Percentiles rank a stretch among this genome's conserved stretches.
phyloP scores from a whole-genome alignment of 2,113 vertebrate genomes.

The Porphyrio hochstetteri region DNA sequence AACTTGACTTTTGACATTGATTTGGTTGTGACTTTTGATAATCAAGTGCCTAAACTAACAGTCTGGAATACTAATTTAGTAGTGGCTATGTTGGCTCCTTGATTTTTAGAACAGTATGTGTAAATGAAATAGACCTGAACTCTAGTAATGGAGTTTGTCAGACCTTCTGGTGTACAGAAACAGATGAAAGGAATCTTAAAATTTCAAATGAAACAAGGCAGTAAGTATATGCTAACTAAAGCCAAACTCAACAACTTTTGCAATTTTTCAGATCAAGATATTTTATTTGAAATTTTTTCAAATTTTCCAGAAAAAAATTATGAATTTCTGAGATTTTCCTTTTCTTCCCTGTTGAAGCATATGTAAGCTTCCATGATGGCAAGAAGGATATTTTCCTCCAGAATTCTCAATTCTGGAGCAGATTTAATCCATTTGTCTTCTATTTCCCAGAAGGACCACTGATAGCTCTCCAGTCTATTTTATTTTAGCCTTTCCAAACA shows the following conservation, averaged over 20 bases:
- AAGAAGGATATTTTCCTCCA: not conserved
- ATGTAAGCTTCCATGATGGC: not conserved
- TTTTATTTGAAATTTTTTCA: not conserved
- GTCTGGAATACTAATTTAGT: not conserved
- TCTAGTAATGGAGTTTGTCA: not conserved
- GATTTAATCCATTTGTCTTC: not conserved
- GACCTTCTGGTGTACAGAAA: not conserved
- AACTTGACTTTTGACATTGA: not conserved
- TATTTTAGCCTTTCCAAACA: not conserved
- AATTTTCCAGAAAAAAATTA: not conserved
- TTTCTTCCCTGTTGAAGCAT: not conserved
- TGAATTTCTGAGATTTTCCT: not conserved
- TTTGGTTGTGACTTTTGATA: not conserved
- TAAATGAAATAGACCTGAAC: not conserved
- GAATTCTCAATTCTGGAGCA: not conserved
- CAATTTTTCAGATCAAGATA: not conserved
- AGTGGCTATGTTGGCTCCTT: not conserved
- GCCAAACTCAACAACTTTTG: not conserved
- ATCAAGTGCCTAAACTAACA: not conserved
- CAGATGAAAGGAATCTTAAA: not conserved
- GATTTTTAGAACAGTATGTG: not conserved
- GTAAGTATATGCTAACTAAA: not conserved
- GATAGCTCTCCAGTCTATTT: not conserved
- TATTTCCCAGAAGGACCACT: not conserved
- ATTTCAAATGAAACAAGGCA: not conserved